phyloP scores from a whole-genome alignment of 2,888 invertebrate species.

The Isotomurus palustris region DNA sequence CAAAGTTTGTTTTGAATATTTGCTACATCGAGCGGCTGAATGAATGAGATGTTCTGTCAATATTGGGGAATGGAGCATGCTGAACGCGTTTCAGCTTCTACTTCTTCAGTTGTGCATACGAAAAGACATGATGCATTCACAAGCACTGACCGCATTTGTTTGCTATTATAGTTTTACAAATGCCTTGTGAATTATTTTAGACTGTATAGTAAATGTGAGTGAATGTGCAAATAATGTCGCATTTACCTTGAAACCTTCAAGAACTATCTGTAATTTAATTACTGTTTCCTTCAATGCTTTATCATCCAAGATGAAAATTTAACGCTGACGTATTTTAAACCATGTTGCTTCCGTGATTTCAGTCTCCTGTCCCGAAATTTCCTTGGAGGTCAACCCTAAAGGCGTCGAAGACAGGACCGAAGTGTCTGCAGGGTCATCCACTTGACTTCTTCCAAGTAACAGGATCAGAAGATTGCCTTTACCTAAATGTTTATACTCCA shows the following conservation, averaged over 20 bases:
- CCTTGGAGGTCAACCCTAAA: conserved; percentile 27
- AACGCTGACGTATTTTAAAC: conserved; percentile 5
- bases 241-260: too few species aligned
- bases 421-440: conserved; percentile 32
- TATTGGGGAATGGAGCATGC: too few species aligned
- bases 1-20: too few species aligned
- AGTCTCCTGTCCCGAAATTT: conserved; percentile 28
- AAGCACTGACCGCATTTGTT: too few species aligned
- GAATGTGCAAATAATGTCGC: not conserved
- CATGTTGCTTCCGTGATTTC: not conserved
- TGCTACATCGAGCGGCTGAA: too few species aligned
- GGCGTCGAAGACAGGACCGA: conserved; percentile 25
- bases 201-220: too few species aligned
- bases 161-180: too few species aligned
- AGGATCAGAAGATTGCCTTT: conserved; percentile 19
- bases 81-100: not conserved
- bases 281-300: not conserved
- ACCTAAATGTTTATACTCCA: conserved; percentile 15
- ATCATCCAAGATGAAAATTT: too few species aligned
- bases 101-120: not conserved
- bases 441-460: conserved; percentile 21
- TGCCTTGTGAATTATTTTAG: too few species aligned
- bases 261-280: too few species aligned
- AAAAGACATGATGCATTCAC: too few species aligned
- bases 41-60: not conserved